Evolutionary conservation across 2,888 invertebrate species (phyloP), one percentile per base, ranked within the genome.

Genomic region (Eudasyphora cyanicolor): DNA sequence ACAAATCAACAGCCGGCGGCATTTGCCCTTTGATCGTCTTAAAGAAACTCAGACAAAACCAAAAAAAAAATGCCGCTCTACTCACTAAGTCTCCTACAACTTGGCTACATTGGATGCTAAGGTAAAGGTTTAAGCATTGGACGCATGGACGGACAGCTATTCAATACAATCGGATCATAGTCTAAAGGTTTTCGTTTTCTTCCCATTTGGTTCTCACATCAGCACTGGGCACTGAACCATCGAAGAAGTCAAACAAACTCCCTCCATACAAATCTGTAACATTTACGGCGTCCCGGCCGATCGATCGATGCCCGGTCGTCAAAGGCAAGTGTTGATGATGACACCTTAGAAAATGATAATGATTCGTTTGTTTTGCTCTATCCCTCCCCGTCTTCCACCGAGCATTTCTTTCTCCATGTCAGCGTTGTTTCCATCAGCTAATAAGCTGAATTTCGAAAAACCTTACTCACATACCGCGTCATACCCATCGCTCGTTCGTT

Each of bases 331-430:
- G 89, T 84, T 76, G 89, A 90, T 89, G 90, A 90, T 90, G 90
- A 90, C 90, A 90, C 90, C 90, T 90, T 89, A 89, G 89, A 89
- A 85, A 87, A 87, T 74, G 76, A 86, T 81, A 81, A 78, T 84
- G 81, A 84, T 78, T 80, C 54, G 67, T 84, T 76, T 74, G 35
- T 60, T 82, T 69, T 71, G 76, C 49, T 76, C 27, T 64, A 14
- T 32, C 24, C 71, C 14, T 29, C 45, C 29, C 19, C 29, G 8
- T 57, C 42, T 27, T 54, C 19, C 62, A 42, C 19, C 54, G 45
- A 38, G 24, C 70, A 49, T 12, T 21, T 60, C 45, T 2, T 12
- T 45, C n/a, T 45, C n/a, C 45, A 4, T n/a, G 6, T 12, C 2
- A 29, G n/a, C 29, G 17, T n/a, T n/a, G 29, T 27, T 64, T 77